A percentile compares a stretch with the other conserved stretches of the same genome.
These are phyloP conservation scores for Todiramphus saurophagus DNA, from an alignment of 2,113 vertebrate species.

Conservation along the genomic window DNA sequence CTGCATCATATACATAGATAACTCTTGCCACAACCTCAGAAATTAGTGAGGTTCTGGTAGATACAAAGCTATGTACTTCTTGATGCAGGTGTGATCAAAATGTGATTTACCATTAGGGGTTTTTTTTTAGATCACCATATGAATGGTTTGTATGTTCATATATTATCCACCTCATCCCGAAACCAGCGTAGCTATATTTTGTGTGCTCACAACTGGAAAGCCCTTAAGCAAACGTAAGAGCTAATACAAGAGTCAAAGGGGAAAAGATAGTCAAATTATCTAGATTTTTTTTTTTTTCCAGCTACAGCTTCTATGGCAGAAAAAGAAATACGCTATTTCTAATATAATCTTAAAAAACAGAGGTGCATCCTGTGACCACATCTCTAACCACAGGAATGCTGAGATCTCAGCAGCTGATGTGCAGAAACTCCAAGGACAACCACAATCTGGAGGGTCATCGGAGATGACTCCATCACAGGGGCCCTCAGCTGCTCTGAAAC, in stretches of 20 bases:
- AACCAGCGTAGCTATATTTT: not conserved
- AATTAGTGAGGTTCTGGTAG: not conserved
- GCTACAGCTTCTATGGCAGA: not conserved
- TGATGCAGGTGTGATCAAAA: not conserved
- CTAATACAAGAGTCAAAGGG: not conserved
- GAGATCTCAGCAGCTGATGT: fast-evolving
- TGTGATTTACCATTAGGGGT: not conserved
- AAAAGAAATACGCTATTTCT: not conserved
- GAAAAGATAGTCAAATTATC: not conserved
- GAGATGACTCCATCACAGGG: not conserved
- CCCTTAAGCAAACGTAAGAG: not conserved
- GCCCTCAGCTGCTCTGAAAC: not conserved
- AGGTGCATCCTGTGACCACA: not conserved
- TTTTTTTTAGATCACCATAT: no score
- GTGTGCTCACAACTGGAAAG: not conserved
- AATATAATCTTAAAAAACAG: not conserved
- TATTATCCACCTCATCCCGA: not conserved
- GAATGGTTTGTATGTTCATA: not conserved
- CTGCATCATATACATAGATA: not conserved
- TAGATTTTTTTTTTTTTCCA: not conserved
- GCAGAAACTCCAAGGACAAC: not conserved
- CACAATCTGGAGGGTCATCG: not conserved
- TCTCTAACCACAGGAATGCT: fast-evolving
- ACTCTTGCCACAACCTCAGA: not conserved
- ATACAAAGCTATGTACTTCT: not conserved